Evolutionary conservation across 1,140 invertebrate species (phyloP).

Genomic region (Scaptomyza graminum): DNA sequence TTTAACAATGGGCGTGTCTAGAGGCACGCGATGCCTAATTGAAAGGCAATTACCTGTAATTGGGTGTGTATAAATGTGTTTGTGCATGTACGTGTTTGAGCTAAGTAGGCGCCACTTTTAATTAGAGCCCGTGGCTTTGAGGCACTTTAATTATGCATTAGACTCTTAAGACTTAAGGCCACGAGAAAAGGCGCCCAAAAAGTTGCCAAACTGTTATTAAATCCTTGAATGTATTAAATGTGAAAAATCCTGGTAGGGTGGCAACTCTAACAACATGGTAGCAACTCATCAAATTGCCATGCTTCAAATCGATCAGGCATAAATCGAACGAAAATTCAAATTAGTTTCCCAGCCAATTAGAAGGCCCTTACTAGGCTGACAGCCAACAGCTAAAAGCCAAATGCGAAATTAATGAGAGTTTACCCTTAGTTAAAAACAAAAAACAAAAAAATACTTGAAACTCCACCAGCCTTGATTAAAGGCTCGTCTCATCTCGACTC

Average conservation of each 20-base stretch:
- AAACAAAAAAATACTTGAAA: conserved; percentile 21
- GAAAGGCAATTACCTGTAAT: conserved; percentile 78
- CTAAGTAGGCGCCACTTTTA: conserved; percentile 68
- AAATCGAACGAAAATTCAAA: conserved; percentile 81
- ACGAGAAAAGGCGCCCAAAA: conserved; percentile 43
- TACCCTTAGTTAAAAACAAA: conserved; percentile 15
- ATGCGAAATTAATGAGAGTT: conserved; percentile 72
- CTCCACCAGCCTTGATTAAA: conserved; percentile 57
- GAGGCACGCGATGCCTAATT: conserved; percentile 69
- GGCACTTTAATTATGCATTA: conserved; percentile 74
- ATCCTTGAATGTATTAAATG: conserved; percentile 27
- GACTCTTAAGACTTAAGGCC: conserved; percentile 26
- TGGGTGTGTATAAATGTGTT: conserved; percentile 55
- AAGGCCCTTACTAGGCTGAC: conserved; percentile 38
- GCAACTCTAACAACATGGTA: too few relatives aligned
- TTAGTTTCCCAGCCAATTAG: conserved; percentile 71
- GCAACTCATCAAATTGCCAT: conserved; percentile 70
- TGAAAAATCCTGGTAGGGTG: background rate
- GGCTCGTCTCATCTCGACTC: conserved; percentile 14
- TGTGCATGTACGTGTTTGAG: conserved; percentile 48
- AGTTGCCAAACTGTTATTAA: conserved; percentile 60
- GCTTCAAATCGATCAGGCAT: conserved; percentile 75
- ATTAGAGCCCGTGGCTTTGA: conserved; percentile 49
- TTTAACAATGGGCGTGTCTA: conserved; percentile 35
- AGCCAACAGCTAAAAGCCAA: conserved; percentile 39